Conservation (phyloP, 2,113 vertebrate species). For the Rattus rattus region DNA sequence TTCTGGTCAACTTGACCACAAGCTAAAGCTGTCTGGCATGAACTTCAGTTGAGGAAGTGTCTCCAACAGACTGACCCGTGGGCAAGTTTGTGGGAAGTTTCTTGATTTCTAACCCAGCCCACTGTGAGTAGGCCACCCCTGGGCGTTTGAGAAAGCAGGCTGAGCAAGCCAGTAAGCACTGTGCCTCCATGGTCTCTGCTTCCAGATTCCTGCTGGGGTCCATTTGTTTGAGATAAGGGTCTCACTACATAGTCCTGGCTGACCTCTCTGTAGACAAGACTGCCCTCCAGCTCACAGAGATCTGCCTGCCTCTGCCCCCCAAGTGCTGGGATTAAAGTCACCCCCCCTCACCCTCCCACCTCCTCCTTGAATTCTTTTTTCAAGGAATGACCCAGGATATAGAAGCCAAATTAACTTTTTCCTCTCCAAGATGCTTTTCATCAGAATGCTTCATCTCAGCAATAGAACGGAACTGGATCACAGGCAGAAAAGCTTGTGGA, state of each 20-base stretch:
- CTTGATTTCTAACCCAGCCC: background rate
- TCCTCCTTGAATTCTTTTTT: background rate
- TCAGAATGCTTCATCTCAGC: background rate
- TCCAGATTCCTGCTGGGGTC: background rate
- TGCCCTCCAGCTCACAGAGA: background rate
- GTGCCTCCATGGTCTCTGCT: background rate
- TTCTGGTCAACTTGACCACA: background rate
- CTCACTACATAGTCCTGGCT: no score
- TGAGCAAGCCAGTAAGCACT: background rate
- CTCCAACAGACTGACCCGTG: background rate
- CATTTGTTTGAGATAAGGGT: background rate
- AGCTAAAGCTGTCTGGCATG: background rate
- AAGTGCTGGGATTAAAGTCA: background rate
- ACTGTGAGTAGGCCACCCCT: no score
- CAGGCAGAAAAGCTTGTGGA: background rate
- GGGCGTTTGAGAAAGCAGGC: background rate
- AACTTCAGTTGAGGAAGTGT: background rate
- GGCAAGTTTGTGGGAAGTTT: background rate
- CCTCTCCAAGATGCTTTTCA: background rate
- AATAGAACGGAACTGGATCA: background rate
- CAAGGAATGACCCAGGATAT: background rate
- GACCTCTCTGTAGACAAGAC: background rate
- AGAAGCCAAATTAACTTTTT: background rate
- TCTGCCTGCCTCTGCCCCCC: background rate
- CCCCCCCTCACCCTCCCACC: no score